phyloP scores from a whole-genome alignment of 2,113 vertebrate species.

The Apteryx mantelli region DNA sequence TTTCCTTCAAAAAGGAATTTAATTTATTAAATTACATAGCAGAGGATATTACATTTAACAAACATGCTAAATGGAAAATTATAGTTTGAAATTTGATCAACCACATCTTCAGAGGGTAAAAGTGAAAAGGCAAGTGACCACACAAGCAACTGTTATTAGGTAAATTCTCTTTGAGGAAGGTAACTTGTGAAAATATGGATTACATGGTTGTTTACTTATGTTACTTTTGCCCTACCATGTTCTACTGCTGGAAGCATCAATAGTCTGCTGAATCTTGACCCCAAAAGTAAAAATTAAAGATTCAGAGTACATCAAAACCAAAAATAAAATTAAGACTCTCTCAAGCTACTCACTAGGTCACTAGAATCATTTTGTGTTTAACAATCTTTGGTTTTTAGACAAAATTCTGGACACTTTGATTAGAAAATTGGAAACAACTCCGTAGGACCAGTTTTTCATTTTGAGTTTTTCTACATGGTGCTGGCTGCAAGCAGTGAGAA shows the following conservation, averaged over 20 bases:
- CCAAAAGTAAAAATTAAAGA: background rate
- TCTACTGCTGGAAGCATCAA: background rate
- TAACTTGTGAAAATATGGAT: background rate
- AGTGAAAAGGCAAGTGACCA: background rate
- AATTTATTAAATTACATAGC: background rate
- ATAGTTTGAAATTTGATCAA: background rate
- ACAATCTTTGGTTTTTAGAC: background rate
- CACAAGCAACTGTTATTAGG: background rate
- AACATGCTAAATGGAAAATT: background rate
- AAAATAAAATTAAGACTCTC: background rate
- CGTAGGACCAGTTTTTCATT: accelerated
- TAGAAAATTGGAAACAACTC: background rate
- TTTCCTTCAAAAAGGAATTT: background rate
- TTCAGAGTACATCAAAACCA: background rate
- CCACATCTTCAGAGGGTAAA: background rate
- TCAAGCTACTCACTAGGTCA: background rate
- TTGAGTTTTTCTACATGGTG: background rate
- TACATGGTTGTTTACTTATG: background rate
- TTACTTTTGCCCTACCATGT: background rate
- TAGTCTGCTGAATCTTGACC: background rate
- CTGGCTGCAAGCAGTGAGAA: background rate
- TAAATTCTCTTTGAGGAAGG: background rate
- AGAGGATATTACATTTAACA: background rate
- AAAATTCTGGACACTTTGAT: background rate
- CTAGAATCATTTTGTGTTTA: background rate